Evolutionary conservation across 2,797 vertebrate genomes (phyloP).

Genomic region (Capromys pilorides): DNA sequence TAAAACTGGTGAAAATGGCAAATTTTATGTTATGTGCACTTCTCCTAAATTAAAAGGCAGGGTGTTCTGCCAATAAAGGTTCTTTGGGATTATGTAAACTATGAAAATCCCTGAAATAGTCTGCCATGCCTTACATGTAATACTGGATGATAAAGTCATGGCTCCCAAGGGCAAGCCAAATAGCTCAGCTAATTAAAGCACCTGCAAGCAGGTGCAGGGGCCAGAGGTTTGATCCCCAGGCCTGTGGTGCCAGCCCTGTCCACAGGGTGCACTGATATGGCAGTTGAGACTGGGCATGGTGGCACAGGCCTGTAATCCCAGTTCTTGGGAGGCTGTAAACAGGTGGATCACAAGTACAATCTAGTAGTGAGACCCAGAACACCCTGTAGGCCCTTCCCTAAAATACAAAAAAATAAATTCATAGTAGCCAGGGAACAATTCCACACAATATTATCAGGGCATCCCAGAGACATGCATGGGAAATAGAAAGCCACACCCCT

Average conservation of each 20-base stretch:
- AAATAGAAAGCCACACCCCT: not conserved
- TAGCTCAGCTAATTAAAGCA: too few species aligned
- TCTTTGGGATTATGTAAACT: not conserved
- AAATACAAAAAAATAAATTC: too few species aligned
- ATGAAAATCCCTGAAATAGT: not conserved
- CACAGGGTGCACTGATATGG: too few species aligned
- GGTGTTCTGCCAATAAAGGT: not conserved
- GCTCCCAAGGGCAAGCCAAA: not conserved
- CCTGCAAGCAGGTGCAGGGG: too few species aligned
- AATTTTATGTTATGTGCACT: slow-evolving; percentile 11
- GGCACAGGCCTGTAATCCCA: too few species aligned
- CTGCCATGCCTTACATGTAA: not conserved
- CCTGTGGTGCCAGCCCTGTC: too few species aligned
- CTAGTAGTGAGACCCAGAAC: too few species aligned
- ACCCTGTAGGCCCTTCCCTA: too few species aligned
- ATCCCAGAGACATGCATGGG: not conserved
- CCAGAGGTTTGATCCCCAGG: too few species aligned
- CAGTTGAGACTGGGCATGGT: too few species aligned
- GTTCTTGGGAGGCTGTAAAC: too few species aligned
- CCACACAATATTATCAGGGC: not conserved
- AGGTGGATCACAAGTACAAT: too few species aligned
- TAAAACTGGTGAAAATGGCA: not conserved
- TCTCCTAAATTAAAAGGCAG: slow-evolving; percentile 13
- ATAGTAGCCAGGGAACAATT: not conserved
- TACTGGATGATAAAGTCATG: not conserved